Evolutionary conservation across 2,888 invertebrate species (phyloP).

Genomic region (Sinelater perroti): DNA sequence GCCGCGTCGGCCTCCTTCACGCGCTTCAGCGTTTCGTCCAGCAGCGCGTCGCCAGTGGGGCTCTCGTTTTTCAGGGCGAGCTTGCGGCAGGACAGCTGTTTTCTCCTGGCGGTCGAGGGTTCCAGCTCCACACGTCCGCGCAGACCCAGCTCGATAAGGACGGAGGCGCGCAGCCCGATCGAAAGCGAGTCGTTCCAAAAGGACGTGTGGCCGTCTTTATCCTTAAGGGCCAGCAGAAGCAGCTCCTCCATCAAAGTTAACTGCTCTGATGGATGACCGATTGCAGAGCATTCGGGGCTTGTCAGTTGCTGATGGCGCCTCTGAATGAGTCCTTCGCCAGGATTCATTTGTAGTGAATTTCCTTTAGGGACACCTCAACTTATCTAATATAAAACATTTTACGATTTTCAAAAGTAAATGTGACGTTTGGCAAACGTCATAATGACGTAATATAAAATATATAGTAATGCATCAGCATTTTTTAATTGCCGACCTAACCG

Average conservation of each 20-base stretch:
- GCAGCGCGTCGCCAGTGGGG: slow-evolving; percentile 95
- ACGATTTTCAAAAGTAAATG: too few relatives aligned
- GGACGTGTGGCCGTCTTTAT: slow-evolving; percentile 99
- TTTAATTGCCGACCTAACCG: too few relatives aligned
- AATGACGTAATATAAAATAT: too few relatives aligned
- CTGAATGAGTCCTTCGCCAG: slow-evolving; percentile 90
- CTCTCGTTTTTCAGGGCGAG: slow-evolving; percentile 84
- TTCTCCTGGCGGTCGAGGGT: slow-evolving; percentile 93
- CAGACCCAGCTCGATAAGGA: slow-evolving; percentile 94
- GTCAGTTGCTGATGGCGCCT: slow-evolving; percentile 76
- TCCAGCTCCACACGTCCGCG: slow-evolving; percentile 95
- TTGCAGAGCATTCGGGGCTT: slow-evolving; percentile 66
- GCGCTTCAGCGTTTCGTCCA: slow-evolving; percentile 95
- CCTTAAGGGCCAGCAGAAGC: slow-evolving; percentile 95
- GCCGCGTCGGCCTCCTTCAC: slow-evolving; percentile 97
- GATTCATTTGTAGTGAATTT: slow-evolving; percentile 86
- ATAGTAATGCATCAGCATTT: too few relatives aligned
- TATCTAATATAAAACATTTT: too few relatives aligned
- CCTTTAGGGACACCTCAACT: too few relatives aligned
- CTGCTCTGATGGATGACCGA: slow-evolving; percentile 86
- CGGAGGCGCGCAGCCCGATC: slow-evolving; percentile 96
- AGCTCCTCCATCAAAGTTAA: slow-evolving; percentile 99
- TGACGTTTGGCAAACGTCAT: too few relatives aligned
- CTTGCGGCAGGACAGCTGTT: slow-evolving; percentile 88
- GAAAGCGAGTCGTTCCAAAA: slow-evolving; percentile 99